A percentile compares a stretch with the other conserved stretches of the same genome.
These are phyloP conservation scores for Hestina assimilis DNA, from an alignment of 1,140 invertebrate genomes.

Conservation along the genomic window DNA sequence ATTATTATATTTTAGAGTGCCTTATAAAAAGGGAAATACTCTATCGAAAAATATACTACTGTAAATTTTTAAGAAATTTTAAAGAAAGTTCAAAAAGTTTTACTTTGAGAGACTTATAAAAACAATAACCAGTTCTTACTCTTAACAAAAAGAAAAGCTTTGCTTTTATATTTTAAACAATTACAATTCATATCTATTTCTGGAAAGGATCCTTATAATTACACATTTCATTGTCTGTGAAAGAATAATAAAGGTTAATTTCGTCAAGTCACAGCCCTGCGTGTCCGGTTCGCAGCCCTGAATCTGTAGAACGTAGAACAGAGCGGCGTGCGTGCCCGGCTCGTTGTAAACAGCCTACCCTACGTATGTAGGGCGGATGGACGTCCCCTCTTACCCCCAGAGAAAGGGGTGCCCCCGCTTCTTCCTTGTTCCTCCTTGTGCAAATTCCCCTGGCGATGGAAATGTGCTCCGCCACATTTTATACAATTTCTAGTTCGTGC, in stretches of 20 bases:
- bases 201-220: no score
- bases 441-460: slow-evolving; percentile 77
- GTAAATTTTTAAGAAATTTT: no score
- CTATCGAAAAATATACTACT: no score
- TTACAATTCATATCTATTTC: no score
- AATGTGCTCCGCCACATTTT: slow-evolving; percentile 76
- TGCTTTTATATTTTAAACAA: no score
- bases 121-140: no score
- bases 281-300: slow-evolving; percentile 70
- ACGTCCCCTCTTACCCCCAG: slow-evolving; percentile 55
- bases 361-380: slow-evolving; percentile 72
- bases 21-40: no score
- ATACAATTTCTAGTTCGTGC: slow-evolving; percentile 73
- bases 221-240: not conserved
- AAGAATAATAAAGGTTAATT: not conserved
- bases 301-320: slow-evolving; percentile 71
- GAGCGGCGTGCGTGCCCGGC: slow-evolving; percentile 66
- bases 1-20: no score
- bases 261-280: slow-evolving; percentile 53
- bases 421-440: slow-evolving; percentile 77
- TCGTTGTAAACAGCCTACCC: slow-evolving; percentile 69
- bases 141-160: no score
- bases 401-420: slow-evolving; percentile 71
- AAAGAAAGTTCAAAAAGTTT: no score
- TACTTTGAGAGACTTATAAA: no score